These are phyloP conservation scores for Dichetophora obliterata DNA, from an alignment of 2,888 invertebrate species.

Conservation along the genomic window DNA sequence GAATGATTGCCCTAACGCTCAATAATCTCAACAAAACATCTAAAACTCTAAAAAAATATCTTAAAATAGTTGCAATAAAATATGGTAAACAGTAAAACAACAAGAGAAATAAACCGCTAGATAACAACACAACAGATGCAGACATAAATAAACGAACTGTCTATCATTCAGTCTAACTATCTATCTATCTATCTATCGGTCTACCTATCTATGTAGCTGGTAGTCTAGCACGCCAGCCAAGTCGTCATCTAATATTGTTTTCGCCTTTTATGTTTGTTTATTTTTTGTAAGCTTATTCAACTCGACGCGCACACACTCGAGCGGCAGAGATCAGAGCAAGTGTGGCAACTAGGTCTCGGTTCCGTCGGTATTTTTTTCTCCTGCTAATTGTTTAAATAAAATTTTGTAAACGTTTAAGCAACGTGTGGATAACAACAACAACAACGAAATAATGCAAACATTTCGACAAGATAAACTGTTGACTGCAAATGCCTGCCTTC, in stretches of 20 bases:
- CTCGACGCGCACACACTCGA: background rate
- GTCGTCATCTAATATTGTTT: background rate
- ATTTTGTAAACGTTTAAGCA: constrained; percentile 2
- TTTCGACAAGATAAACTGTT: too few species aligned
- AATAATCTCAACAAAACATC: background rate
- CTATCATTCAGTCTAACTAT: background rate
- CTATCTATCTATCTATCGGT: too few species aligned
- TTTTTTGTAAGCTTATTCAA: background rate
- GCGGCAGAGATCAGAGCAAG: background rate
- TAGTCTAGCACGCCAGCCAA: background rate
- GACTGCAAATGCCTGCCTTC: background rate
- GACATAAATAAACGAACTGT: background rate
- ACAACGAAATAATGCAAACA: background rate
- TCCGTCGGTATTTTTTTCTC: background rate
- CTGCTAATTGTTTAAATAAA: constrained; percentile 14
- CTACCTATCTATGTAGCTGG: background rate
- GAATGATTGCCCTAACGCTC: background rate
- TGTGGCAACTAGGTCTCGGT: background rate
- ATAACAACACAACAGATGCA: constrained; percentile 1
- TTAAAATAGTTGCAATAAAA: constrained; percentile 12
- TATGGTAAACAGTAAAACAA: background rate
- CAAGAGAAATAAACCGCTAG: background rate
- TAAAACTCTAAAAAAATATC: background rate
- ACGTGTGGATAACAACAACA: constrained; percentile 8
- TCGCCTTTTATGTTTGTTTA: constrained; percentile 9